A percentile compares a stretch with the other conserved stretches of the same genome.
These are phyloP conservation scores for Biston betularia DNA, from an alignment of 2,888 invertebrate species.

Conservation along the genomic window DNA sequence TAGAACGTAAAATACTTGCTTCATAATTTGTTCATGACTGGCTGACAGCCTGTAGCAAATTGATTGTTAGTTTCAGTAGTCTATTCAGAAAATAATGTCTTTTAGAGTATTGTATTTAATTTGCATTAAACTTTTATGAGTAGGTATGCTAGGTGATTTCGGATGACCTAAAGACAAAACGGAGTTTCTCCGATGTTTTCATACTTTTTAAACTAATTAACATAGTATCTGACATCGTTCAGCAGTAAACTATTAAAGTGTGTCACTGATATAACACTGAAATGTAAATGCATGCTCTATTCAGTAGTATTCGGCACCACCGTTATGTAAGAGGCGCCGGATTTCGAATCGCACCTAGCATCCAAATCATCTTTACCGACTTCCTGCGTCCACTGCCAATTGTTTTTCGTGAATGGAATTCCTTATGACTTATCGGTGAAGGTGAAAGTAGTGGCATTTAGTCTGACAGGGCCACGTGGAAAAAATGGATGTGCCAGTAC, in stretches of 20 bases:
- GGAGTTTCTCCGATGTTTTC: conserved; percentile 6
- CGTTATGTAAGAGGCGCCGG: conserved; percentile 53
- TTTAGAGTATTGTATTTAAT: conserved; percentile 3
- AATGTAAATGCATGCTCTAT: conserved; percentile 31
- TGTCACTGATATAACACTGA: conserved; percentile 18
- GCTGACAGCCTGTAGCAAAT: conserved; percentile 7
- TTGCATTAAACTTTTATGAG: neutral
- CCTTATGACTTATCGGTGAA: conserved; percentile 56
- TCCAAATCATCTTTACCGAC: conserved; percentile 55
- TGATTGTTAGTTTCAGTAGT: conserved; percentile 14
- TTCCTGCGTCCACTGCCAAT: conserved; percentile 60
- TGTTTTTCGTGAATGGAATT: conserved; percentile 65
- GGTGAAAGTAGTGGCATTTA: conserved; percentile 69
- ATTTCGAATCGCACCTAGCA: conserved; percentile 60
- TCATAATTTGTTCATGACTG: conserved; percentile 15
- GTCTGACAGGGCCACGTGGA: conserved; percentile 42
- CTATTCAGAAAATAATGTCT: neutral
- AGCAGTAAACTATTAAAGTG: conserved; percentile 7
- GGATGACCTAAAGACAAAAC: neutral
- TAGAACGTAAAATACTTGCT: conserved; percentile 16
- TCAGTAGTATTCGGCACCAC: conserved; percentile 35
- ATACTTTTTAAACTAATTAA: neutral
- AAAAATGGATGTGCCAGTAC: conserved; percentile 45
- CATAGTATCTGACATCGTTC: neutral
- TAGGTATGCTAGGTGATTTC: neutral